Conservation (phyloP, 2,888 invertebrate species). For the Apotomis capreana region DNA sequence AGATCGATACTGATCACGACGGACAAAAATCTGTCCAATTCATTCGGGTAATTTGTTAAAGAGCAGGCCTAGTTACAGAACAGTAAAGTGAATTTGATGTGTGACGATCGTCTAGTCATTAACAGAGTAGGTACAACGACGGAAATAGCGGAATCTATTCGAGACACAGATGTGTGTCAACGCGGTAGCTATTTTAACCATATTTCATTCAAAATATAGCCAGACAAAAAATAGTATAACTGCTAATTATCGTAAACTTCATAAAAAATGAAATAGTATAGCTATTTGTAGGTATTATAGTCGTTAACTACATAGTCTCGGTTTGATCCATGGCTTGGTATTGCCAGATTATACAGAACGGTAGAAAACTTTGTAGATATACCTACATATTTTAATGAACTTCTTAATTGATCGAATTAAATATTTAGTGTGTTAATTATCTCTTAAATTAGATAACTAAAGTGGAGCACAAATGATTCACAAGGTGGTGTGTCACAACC, state of each 20-base stretch:
- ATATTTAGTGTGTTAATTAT: slow-evolving; percentile 29
- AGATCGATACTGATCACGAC: slow-evolving; percentile 22
- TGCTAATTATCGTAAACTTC: slow-evolving; percentile 7
- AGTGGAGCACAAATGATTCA: slow-evolving; percentile 53
- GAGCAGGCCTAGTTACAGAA: slow-evolving; percentile 55
- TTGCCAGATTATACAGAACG: background rate
- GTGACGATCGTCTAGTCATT: slow-evolving; percentile 71
- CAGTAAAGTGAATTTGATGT: slow-evolving; percentile 61
- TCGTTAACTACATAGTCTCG: background rate
- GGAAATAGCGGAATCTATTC: slow-evolving; percentile 74
- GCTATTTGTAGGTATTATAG: background rate
- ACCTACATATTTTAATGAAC: background rate
- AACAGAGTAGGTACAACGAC: slow-evolving; percentile 66
- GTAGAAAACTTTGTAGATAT: too few relatives aligned
- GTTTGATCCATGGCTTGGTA: background rate
- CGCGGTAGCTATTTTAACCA: slow-evolving; percentile 66
- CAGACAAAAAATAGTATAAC: slow-evolving; percentile 22
- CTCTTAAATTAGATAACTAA: slow-evolving; percentile 35
- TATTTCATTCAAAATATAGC: slow-evolving; percentile 39
- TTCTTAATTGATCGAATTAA: background rate
- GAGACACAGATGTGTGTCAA: slow-evolving; percentile 76
- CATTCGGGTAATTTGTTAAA: slow-evolving; percentile 22
- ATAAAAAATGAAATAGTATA: background rate
- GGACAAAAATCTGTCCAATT: slow-evolving; percentile 22
- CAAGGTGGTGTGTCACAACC: slow-evolving; percentile 56